Evolutionary conservation across 2,113 vertebrate species (phyloP).

Genomic region (Synchiropus splendidus): DNA sequence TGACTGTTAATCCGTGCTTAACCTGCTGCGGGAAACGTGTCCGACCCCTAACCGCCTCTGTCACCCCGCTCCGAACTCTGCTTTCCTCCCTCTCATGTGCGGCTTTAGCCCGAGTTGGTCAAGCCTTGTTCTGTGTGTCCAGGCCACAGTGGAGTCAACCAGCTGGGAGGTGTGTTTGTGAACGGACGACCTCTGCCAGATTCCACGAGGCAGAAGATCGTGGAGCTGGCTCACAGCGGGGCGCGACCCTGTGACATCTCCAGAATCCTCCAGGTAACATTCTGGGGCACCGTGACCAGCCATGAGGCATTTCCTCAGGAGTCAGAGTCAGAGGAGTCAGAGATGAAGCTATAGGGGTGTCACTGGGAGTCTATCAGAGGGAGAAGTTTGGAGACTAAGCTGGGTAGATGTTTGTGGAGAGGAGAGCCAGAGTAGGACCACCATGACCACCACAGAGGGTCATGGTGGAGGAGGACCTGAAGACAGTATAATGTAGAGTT

Average conservation of each 20-base stretch:
- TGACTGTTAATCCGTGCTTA: slow-evolving; percentile 59
- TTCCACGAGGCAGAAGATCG: slow-evolving; percentile 96
- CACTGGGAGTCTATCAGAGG: too few relatives aligned
- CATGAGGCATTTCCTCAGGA: background rate
- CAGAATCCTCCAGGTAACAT: slow-evolving; percentile 92
- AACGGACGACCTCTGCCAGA: slow-evolving; percentile 96
- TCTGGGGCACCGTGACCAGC: background rate
- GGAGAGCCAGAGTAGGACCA: too few relatives aligned
- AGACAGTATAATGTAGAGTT: too few relatives aligned
- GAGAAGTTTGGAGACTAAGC: too few relatives aligned
- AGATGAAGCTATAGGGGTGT: too few relatives aligned
- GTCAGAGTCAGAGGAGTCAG: too few relatives aligned
- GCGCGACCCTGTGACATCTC: slow-evolving; percentile 97
- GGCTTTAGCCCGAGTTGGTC: too few relatives aligned
- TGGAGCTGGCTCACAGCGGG: slow-evolving; percentile 95
- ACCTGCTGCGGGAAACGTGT: slow-evolving; percentile 12
- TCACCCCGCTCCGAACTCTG: too few relatives aligned
- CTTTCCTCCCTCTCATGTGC: too few relatives aligned
- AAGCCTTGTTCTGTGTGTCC: slow-evolving; percentile 8
- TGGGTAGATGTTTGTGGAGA: too few relatives aligned
- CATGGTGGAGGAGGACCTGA: too few relatives aligned
- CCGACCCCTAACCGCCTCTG: background rate
- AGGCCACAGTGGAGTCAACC: slow-evolving; percentile 98
- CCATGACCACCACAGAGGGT: too few relatives aligned
- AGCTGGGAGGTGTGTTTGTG: slow-evolving; percentile 97